phyloP scores from a whole-genome alignment of 1,140 invertebrate genomes.

The Phthorimaea operculella region DNA sequence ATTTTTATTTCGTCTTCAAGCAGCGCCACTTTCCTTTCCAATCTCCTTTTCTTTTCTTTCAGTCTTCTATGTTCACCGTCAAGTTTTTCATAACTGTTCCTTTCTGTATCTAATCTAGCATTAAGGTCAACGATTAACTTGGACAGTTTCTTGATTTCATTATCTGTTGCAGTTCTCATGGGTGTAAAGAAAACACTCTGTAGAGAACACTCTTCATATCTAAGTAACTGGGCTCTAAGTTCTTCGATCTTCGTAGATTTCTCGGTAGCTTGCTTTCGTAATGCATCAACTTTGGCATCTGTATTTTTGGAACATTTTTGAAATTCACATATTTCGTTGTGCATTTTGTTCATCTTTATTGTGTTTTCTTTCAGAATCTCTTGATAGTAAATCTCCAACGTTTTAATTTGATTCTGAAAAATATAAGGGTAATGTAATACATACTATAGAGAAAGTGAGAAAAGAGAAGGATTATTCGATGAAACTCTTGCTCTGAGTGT shows the following conservation, averaged over 20 bases:
- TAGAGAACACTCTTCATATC: conserved; percentile 57
- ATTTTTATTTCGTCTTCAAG: conserved; percentile 47
- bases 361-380: conserved; percentile 56
- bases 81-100: conserved; percentile 50
- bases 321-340: conserved; percentile 43
- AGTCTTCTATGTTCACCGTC: conserved; percentile 36
- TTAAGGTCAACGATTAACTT: conserved; percentile 48
- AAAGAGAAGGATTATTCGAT: too few species aligned
- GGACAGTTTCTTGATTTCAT: conserved; percentile 53
- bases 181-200: conserved; percentile 61
- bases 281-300: conserved; percentile 53
- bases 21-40: conserved; percentile 31
- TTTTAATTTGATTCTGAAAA: conserved; percentile 59
- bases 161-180: conserved; percentile 60
- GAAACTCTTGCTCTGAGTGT: too few species aligned
- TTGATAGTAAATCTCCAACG: conserved; percentile 51
- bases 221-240: conserved; percentile 44
- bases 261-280: conserved; percentile 47
- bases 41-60: conserved; percentile 42
- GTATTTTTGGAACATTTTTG: conserved; percentile 49
- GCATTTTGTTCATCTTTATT: conserved; percentile 53
- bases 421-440: not conserved
- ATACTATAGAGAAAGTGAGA: too few species aligned
- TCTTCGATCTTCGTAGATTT: conserved; percentile 57
- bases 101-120: conserved; percentile 39